Evolutionary conservation across 53 echinoderm and acorn worm genomes (phyloP).

Genomic region (Luidia sarsii): DNA sequence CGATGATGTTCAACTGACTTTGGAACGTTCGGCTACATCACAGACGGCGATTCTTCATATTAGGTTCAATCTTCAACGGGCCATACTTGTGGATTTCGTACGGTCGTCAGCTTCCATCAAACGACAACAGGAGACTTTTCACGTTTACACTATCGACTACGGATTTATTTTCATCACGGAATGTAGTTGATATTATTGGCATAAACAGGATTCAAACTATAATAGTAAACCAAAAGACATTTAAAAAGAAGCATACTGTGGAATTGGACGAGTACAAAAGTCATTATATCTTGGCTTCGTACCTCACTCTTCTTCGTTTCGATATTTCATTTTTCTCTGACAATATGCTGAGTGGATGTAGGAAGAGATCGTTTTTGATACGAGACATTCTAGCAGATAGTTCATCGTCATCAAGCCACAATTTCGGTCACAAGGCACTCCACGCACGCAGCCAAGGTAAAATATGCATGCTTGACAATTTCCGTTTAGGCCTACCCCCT

Average conservation of each 20-base stretch:
- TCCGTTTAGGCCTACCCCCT: too few species aligned
- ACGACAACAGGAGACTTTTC: too few species aligned
- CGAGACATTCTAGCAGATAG: conserved; percentile 50
- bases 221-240: background rate
- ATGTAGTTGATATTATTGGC: background rate
- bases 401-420: background rate
- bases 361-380: conserved; percentile 50
- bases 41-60: too few species aligned
- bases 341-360: background rate
- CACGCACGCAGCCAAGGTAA: conserved; percentile 25
- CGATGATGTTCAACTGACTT: too few species aligned
- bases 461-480: too few species aligned
- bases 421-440: conserved; percentile 4
- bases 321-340: background rate
- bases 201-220: background rate
- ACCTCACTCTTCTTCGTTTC: background rate
- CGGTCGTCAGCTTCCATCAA: too few species aligned
- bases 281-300: background rate
- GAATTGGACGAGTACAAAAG: background rate
- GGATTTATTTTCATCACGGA: background rate
- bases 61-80: too few species aligned
- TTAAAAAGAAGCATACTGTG: background rate
- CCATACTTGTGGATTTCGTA: too few species aligned
- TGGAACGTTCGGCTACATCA: too few species aligned
- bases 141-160: too few species aligned